phyloP scores from a whole-genome alignment of 1,140 invertebrate genomes.

The Andrena cerasifolii region DNA sequence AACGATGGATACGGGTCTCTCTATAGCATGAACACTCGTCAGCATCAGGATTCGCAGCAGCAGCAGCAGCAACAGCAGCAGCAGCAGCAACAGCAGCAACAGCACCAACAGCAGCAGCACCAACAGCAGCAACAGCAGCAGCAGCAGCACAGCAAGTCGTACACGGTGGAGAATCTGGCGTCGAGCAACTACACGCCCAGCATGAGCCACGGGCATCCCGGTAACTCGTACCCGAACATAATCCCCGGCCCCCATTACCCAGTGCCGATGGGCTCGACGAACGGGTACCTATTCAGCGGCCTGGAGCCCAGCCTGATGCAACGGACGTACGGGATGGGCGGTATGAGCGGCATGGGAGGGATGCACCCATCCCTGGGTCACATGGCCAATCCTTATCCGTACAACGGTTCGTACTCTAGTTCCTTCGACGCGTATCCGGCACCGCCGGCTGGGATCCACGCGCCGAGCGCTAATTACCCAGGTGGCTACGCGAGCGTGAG shows the following conservation, averaged over 20 bases:
- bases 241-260: constrained; percentile 79
- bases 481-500: constrained; percentile 70
- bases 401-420: constrained; percentile 79
- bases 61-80: constrained; percentile 51
- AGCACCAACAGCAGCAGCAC: constrained; percentile 64
- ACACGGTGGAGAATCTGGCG: constrained; percentile 80
- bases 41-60: constrained; percentile 63
- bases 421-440: constrained; percentile 79
- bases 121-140: constrained; percentile 73
- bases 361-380: constrained; percentile 80
- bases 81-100: constrained; percentile 48
- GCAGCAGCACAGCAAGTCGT: constrained; percentile 79
- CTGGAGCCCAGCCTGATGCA: constrained; percentile 80
- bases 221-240: constrained; percentile 77
- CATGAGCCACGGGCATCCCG: constrained; percentile 72
- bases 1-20: constrained; percentile 76
- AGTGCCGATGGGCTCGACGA: constrained; percentile 77
- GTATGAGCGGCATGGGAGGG: constrained; percentile 76
- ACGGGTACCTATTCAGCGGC: constrained; percentile 78
- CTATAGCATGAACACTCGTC: constrained; percentile 73
- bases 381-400: constrained; percentile 78
- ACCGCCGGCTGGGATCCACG: constrained; percentile 76
- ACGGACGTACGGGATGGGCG: constrained; percentile 77
- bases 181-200: constrained; percentile 81
- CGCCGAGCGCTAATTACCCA: constrained; percentile 79